Evolutionary conservation across 2,797 vertebrate genomes (phyloP), one percentile per base, ranked within the genome.

Genomic region (Dryobates pubescens): DNA sequence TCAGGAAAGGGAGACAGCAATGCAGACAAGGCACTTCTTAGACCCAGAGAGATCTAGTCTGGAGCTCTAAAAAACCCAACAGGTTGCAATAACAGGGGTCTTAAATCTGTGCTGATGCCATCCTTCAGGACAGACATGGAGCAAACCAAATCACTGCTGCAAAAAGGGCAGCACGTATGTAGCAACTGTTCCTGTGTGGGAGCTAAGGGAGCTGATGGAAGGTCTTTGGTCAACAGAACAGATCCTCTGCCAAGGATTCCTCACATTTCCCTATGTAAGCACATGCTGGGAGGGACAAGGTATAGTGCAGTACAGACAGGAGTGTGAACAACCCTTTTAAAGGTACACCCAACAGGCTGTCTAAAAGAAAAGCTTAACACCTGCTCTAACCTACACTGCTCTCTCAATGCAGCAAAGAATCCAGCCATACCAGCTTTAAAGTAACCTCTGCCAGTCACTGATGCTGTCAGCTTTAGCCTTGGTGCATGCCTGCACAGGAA

Each of bases 261-360:
- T 68, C 62, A 47, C 34, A 64, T 54, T 62, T 74, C 76, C 56
- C 38, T 38, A 4, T 0, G 3, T 6, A 57, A 79, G n/a, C 43
- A 61, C 2, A 5, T 4, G 17, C 20, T 74, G 34, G 32, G 27
- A 94, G 20, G 36, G 36, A 32, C 32, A 51, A 83, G 26, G 54
- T 16, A 22, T 2, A 45, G 29, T 1, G 1, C 7, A 84, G 16
- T 19, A 57, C 22, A 72, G 34, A 45, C 5, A 80, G 57, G 62
- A 70, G 9, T 7, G 1, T 11, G 17, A 17, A 12, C 53, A 86
- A 34, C n/a, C n/a, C 47, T 78, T 58, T 53, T 51, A 49, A 29
- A 65, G 64, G 9, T 19, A 24, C 2, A 75, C 4, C 17, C 6
- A 72, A 32, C 0, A 43, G 20, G 34, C 1, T 8, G 4, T 23